Evolutionary conservation across 2,113 vertebrate genomes (phyloP).

Genomic region (Oncorhynchus gorbuscha): DNA sequence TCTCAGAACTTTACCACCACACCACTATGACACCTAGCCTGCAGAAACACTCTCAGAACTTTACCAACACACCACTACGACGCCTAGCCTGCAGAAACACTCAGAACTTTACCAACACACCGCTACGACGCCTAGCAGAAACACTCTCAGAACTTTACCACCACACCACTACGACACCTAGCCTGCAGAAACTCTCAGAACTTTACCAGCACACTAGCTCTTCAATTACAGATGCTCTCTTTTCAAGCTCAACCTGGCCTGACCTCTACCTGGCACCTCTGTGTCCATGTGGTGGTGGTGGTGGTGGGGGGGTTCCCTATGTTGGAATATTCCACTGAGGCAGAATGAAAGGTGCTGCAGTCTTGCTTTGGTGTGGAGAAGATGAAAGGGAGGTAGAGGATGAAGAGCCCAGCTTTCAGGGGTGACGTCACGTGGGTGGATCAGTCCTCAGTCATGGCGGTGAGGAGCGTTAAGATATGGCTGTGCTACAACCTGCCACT

Average conservation of each 20-base stretch:
- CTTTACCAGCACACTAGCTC: neutral
- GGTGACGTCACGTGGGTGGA: too few species aligned
- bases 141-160: too few species aligned
- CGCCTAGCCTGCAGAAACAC: accelerated
- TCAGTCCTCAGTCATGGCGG: too few species aligned
- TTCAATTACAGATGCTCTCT: neutral
- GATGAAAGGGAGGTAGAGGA: neutral
- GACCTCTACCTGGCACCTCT: constrained; percentile 24
- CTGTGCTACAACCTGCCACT: too few species aligned
- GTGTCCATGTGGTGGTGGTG: constrained; percentile 4
- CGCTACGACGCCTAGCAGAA: neutral
- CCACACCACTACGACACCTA: accelerated
- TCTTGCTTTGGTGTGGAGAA: neutral
- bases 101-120: neutral
- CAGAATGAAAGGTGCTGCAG: neutral
- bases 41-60: too few species aligned
- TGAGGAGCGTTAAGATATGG: too few species aligned
- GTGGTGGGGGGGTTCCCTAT: neutral
- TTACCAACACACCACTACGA: neutral
- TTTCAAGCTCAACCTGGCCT: constrained; percentile 13
- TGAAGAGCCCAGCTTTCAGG: neutral
- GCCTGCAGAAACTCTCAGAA: neutral
- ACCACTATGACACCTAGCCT: too few species aligned
- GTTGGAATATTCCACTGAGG: constrained; percentile 25
- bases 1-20: too few species aligned